Evolutionary conservation across 2,888 invertebrate species (phyloP), one percentile per base, ranked within the genome.

Genomic region (Tinea semifulvella): DNA sequence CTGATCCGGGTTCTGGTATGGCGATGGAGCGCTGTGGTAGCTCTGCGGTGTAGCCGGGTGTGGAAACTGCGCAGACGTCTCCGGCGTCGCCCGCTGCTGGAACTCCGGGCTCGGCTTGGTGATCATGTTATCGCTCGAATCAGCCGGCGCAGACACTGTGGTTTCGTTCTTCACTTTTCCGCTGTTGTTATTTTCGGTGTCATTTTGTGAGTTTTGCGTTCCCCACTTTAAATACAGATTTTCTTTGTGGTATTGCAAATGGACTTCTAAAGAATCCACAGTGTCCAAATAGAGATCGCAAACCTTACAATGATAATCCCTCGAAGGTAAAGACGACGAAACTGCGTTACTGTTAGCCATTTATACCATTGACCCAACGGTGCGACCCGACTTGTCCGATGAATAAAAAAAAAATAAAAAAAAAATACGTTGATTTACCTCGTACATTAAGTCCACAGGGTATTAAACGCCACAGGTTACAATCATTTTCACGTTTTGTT

Each of bases 201-300:
- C 85, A 64, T 80, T 76, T 54, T 81, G 81, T 46, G 71, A 63
- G 61, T 80, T 83, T 55, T 81, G 86, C 39, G 82, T 84, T 43
- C 86, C 86, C 91, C 91, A 91, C 71, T 88, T 89, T 52, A 84
- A 87, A 60, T 89, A 76, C 55, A 90, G 76, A 61, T 89, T 89
- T 61, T 91, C 90, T 66, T 90, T 89, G 59, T 91, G 90, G 68
- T 91, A 92, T 61, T 88, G 88, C 57, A 90, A 77, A 72, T 92
- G 92, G 51, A 91, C 91, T 58, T 91, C 88, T 53, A 92, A 82
- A 48, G 90, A 91, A 58, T 88, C 88, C 48, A 85, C 85, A 55
- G 89, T 89, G 65, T 92, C 90, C 63, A 92, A 85, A 59, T 84
- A 85, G 53, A 90, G 74, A 58, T 87, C 88, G 76, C 91, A 92